Evolutionary conservation across 1,140 invertebrate genomes (phyloP), one percentile per base, ranked within the genome.

Genomic region (Trissolcus basalis): DNA sequence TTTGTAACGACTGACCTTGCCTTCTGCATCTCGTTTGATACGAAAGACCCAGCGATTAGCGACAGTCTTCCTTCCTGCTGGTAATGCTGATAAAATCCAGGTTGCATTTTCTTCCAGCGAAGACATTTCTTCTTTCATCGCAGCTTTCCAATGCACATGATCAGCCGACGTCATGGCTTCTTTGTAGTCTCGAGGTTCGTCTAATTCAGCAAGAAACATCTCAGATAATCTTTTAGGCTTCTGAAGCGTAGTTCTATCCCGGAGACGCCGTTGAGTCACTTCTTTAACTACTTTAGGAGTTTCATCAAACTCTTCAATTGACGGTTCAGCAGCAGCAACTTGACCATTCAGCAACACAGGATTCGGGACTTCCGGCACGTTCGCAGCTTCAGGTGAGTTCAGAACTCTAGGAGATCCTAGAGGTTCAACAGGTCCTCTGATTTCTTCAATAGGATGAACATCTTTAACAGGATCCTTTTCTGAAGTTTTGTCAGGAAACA

Each of bases 121-220:
- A 3, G 33, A n/a, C 13, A 73, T 75, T 59, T 75, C 56, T 14
- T 79, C 77, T 56, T 79, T 7, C 50, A 79, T 79, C 0, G 61
- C 61, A 44, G 41, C 15, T 19, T 33, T 39, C 61, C 67, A 79
- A 13, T 63, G 15, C 7, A 27, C 1, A 10, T 16, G n/a, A 9
- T 71, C 33, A 14, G 16, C 12, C 32, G 44, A 58, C 9, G 45
- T 15, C 1, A 72, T 51, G 2, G 69, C 55, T 50, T 79, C 63
- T 39, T 15, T 9, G 13, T 58, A 60, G 9, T 44, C 36, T 12
- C 27, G 16, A 15, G 65, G 60, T 27, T 64, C 60, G 27, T 39
- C 19, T 0, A 59, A 13, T 14, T 68, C 48, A n/a, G 32, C 32
- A 49, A 49, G 6, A 12, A 44, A 12, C 6, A 44, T 12, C 6